Conservation (phyloP, 2,888 invertebrate species). For the Griposia aprilina region DNA sequence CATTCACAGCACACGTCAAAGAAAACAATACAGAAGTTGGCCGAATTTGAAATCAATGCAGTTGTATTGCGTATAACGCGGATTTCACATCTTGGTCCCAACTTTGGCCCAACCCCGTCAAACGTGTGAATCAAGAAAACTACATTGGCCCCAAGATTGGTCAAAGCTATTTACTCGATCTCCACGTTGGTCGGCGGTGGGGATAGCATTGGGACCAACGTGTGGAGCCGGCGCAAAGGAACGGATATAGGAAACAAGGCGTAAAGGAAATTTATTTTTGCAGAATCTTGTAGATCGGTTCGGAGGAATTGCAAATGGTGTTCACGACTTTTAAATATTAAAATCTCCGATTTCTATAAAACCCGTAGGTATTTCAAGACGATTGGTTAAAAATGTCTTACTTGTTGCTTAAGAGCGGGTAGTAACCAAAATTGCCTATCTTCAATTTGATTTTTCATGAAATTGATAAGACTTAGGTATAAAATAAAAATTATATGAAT, state of each 20-base stretch:
- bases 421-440: too few species aligned
- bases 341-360: neutral
- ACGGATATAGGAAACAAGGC: conserved; percentile 42
- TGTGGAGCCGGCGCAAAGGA: conserved; percentile 18
- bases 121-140: conserved; percentile 10
- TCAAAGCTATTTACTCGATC: neutral
- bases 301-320: conserved; percentile 27
- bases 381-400: neutral
- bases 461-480: too few species aligned
- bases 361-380: too few species aligned
- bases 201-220: neutral
- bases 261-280: conserved; percentile 33
- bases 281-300: conserved; percentile 18
- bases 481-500: too few species aligned
- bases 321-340: neutral
- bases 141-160: neutral
- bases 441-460: too few species aligned
- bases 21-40: conserved; percentile 51
- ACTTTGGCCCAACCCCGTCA: neutral
- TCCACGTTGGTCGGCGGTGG: neutral
- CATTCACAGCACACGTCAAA: conserved; percentile 29
- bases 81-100: neutral
- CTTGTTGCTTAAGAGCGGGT: too few species aligned
- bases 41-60: conserved; percentile 55
- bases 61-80: conserved; percentile 15